Evolutionary conservation across 2,888 invertebrate genomes (phyloP).

Genomic region (Pseudolycoriella hygida): DNA sequence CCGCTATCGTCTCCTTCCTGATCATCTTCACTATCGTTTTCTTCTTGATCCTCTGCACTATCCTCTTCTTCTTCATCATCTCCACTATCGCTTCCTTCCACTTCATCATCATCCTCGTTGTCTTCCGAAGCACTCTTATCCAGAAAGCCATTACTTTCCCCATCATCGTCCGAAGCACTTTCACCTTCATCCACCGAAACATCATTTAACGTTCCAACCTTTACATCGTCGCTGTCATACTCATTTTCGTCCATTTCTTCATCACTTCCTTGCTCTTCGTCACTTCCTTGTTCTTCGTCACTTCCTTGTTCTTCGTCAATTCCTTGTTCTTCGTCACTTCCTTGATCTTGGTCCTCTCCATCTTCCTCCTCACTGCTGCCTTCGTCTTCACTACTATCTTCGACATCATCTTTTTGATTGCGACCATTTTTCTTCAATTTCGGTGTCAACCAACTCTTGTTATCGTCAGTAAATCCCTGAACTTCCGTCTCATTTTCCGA

Average conservation of each 20-base stretch:
- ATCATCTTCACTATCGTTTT: slow-evolving; percentile 7
- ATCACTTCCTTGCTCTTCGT: slow-evolving; percentile 16
- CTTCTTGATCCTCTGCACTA: slow-evolving; percentile 10
- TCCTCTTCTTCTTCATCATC: slow-evolving; percentile 25
- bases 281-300: slow-evolving; percentile 16
- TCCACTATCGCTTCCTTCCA: slow-evolving; percentile 26
- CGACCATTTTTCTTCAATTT: slow-evolving; percentile 24
- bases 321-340: background rate
- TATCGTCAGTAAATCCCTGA: slow-evolving; percentile 50
- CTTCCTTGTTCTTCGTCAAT: slow-evolving; percentile 13
- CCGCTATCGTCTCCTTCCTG: slow-evolving; percentile 15
- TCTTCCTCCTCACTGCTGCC: slow-evolving; percentile 16
- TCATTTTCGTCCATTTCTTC: slow-evolving; percentile 20
- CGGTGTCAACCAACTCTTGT: slow-evolving; percentile 50
- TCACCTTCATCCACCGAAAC: background rate
- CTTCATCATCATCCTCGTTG: slow-evolving; percentile 24
- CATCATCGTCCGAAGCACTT: too few relatives aligned
- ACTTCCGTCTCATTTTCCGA: slow-evolving; percentile 7
- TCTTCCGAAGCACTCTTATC: background rate
- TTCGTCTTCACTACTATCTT: slow-evolving; percentile 11
- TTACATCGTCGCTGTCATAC: slow-evolving; percentile 23
- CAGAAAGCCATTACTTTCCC: too few relatives aligned
- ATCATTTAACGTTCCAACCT: slow-evolving; percentile 15
- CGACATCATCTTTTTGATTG: slow-evolving; percentile 15
- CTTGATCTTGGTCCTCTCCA: slow-evolving; percentile 11